These are phyloP conservation scores for Argyrosomus regius DNA, from an alignment of 2,797 vertebrate species.

Conservation along the genomic window DNA sequence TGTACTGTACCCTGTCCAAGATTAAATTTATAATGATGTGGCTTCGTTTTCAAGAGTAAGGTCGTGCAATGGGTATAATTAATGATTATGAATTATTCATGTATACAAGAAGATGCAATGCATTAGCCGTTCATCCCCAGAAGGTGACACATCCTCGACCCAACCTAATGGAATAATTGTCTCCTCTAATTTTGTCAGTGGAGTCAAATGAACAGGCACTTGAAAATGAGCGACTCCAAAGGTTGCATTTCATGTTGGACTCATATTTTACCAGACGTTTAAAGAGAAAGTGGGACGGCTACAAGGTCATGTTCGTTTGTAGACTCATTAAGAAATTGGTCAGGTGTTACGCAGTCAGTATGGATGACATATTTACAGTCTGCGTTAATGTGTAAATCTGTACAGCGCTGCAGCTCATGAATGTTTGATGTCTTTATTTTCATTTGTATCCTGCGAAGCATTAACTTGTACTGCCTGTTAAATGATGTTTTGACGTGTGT, in stretches of 20 bases:
- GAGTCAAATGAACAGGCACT: conserved; percentile 57
- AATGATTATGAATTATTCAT: conserved; percentile 75
- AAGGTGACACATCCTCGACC: conserved; percentile 61
- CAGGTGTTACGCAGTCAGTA: conserved; percentile 14
- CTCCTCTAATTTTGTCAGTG: conserved; percentile 64
- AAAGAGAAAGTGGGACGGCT: conserved; percentile 30
- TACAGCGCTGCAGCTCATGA: conserved; percentile 23
- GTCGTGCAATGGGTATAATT: conserved; percentile 62
- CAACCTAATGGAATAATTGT: conserved; percentile 72
- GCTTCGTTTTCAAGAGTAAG: conserved; percentile 36
- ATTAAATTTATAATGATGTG: conserved; percentile 24
- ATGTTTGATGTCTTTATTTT: conserved; percentile 56
- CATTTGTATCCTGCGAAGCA: conserved; percentile 19
- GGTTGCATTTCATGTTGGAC: conserved; percentile 44
- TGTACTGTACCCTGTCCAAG: not conserved
- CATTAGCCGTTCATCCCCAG: conserved; percentile 62
- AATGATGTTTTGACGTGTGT: conserved; percentile 37
- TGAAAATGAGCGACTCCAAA: conserved; percentile 52
- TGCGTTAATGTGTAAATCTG: conserved; percentile 36
- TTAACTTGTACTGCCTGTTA: conserved; percentile 24
- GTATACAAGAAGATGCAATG: conserved; percentile 58
- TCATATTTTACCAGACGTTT: conserved; percentile 40
- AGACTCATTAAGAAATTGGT: conserved; percentile 54
- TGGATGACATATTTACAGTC: conserved; percentile 51
- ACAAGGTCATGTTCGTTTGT: conserved; percentile 47